These are phyloP conservation scores for Xiphophorus hellerii DNA, from an alignment of 2,113 vertebrate species.

Conservation along the genomic window DNA sequence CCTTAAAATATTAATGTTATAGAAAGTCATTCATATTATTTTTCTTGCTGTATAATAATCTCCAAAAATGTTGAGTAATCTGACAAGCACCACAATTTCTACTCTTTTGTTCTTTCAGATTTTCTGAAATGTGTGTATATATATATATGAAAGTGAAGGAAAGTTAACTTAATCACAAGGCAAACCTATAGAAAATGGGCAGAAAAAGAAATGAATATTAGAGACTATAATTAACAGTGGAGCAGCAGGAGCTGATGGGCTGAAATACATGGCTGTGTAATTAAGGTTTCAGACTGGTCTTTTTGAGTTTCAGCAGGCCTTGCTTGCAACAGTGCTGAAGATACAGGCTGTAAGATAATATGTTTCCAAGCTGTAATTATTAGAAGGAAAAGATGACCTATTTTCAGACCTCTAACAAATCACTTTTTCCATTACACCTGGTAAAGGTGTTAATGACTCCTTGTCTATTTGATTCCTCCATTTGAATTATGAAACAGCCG, in stretches of 20 bases:
- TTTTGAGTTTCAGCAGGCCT: conserved; percentile 64
- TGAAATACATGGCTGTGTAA: conserved; percentile 76
- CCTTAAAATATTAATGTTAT: too few relatives aligned
- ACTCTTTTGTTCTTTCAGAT: conserved; percentile 20
- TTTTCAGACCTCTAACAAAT: conserved; percentile 82
- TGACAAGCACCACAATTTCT: background rate
- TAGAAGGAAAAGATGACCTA: conserved; percentile 75
- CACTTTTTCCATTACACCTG: conserved; percentile 80
- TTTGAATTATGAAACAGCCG: conserved; percentile 80
- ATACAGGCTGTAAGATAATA: conserved; percentile 79
- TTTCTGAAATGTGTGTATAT: background rate
- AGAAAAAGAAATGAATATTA: conserved; percentile 52
- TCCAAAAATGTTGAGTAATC: background rate
- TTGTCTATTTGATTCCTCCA: conserved; percentile 79
- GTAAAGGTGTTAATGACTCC: conserved; percentile 83
- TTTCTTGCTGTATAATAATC: too few relatives aligned
- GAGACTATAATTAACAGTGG: conserved; percentile 71
- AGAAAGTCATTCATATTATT: too few relatives aligned
- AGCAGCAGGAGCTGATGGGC: conserved; percentile 60
- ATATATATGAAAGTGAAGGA: conserved; percentile 33
- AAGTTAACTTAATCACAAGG: conserved; percentile 70
- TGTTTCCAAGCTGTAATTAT: conserved; percentile 82
- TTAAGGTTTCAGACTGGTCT: conserved; percentile 71
- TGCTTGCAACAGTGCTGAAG: conserved; percentile 72
- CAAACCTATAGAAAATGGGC: conserved; percentile 56